A percentile compares a stretch with the other conserved stretches of the same genome.
These are phyloP conservation scores for Sialis fuliginosa DNA, from an alignment of 2,888 invertebrate species.

Conservation along the genomic window DNA sequence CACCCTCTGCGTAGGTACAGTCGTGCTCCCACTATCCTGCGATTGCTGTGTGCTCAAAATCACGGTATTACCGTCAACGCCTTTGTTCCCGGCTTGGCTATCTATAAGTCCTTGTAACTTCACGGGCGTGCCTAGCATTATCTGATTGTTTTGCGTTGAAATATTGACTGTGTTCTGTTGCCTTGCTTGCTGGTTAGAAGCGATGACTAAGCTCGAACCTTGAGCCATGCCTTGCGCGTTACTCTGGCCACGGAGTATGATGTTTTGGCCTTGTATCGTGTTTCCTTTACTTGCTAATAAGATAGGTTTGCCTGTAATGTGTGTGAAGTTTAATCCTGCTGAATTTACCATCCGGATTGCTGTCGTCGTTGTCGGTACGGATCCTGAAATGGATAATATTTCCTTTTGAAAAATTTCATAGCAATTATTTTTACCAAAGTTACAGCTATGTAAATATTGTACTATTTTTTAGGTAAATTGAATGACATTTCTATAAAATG, in stretches of 20 bases:
- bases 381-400: conserved; percentile 1
- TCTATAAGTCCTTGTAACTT: conserved; percentile 4
- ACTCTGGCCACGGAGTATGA: conserved; percentile 24
- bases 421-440: no score
- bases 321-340: conserved; percentile 28
- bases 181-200: background rate
- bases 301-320: conserved; percentile 36
- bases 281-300: conserved; percentile 30
- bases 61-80: conserved; percentile 8
- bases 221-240: conserved; percentile 12
- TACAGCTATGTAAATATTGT: no score
- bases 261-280: conserved; percentile 24
- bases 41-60: conserved; percentile 22
- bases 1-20: conserved; percentile 19
- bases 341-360: conserved; percentile 32
- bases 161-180: background rate
- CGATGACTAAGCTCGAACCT: conserved; percentile 7
- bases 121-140: conserved; percentile 7
- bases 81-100: background rate
- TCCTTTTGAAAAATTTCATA: no score
- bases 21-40: conserved; percentile 10
- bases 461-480: no score
- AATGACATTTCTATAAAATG: no score
- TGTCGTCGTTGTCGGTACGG: conserved; percentile 8
- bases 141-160: conserved; percentile 1